Base-by-base conservation (phyloP, 2,797 vertebrate genomes). In the Merluccius polli region DNA sequence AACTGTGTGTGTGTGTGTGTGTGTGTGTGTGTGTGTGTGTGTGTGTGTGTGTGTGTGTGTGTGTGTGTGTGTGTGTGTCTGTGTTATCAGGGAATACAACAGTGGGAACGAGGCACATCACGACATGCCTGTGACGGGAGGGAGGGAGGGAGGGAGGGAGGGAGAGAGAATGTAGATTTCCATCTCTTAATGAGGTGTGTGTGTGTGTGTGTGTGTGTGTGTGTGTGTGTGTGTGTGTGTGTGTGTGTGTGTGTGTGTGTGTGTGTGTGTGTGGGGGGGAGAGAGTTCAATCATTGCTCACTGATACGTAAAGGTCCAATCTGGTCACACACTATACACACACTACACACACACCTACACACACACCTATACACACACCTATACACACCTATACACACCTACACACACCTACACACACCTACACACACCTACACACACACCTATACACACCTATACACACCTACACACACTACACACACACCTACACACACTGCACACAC, bases 251-350 rank as follows among this genome's bases (percentile, higher is more conserved):
- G 74, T 70, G 68, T 52, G 68, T 76, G 67, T 75, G 74, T 71
- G 35, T 78, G 78, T 75, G 78, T 81, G 75, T 71, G 74, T 86
- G 83, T 65, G 72, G 16, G 74, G 48, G 68, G 33, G 68, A 71
- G 67, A 70, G 74, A 52, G 35, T 44, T 33, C 44, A 77, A 77
- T 84, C 84, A 81, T 70, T 82, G 84, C 76, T 86, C 76, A 79
- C 36, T 74, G 85, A 82, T 6, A 84, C 81, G 77, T 87, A 74
- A 88, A 87, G 78, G 78, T 82, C 75, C 87, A 89, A 87, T 87
- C 90, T 92, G 90, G 85, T 80, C 78, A 75, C 79, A 82, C 31
- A 12, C 73, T 77, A 52, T 83, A 71, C 48, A 73, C 65, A 36
- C 67, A 77, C n/a, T n/a, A n/a, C n/a, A n/a, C n/a, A 77, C 76